Conservation (phyloP, 2,888 invertebrate genomes). For the Rotaria macrura region DNA sequence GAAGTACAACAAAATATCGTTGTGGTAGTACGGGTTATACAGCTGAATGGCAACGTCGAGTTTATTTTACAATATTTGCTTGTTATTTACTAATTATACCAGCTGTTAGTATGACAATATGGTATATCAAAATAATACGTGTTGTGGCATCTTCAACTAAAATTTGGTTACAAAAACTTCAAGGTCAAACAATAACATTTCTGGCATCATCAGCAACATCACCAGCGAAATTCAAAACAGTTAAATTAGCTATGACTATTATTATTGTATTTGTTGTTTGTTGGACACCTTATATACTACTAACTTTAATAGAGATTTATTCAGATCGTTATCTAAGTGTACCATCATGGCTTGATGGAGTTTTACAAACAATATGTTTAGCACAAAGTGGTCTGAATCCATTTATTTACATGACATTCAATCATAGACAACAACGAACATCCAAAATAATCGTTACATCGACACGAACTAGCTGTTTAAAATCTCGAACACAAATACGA, state of each 20-base stretch:
- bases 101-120: constrained; percentile 48
- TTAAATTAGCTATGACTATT: constrained; percentile 51
- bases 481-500: not conserved
- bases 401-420: not conserved
- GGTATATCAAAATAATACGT: constrained; percentile 49
- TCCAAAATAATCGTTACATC: not conserved
- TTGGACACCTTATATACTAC: constrained; percentile 51
- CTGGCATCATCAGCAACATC: constrained; percentile 35
- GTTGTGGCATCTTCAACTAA: constrained; percentile 39
- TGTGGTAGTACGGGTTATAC: constrained; percentile 51
- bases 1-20: constrained; percentile 41
- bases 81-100: constrained; percentile 50
- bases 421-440: not conserved
- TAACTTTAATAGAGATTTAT: constrained; percentile 48
- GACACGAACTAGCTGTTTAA: not conserved
- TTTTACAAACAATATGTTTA: constrained; percentile 13
- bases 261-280: constrained; percentile 50
- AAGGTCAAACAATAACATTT: not conserved
- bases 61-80: constrained; percentile 50
- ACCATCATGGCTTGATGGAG: constrained; percentile 31
- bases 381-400: constrained; percentile 16
- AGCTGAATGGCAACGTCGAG: constrained; percentile 50
- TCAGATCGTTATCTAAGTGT: constrained; percentile 33
- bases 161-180: not conserved
- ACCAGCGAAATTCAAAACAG: constrained; percentile 48